Percentiles rank a stretch among this genome's conserved stretches.
Conservation (phyloP, 2,113 vertebrate species). For the Notarius lentiginosus region DNA sequence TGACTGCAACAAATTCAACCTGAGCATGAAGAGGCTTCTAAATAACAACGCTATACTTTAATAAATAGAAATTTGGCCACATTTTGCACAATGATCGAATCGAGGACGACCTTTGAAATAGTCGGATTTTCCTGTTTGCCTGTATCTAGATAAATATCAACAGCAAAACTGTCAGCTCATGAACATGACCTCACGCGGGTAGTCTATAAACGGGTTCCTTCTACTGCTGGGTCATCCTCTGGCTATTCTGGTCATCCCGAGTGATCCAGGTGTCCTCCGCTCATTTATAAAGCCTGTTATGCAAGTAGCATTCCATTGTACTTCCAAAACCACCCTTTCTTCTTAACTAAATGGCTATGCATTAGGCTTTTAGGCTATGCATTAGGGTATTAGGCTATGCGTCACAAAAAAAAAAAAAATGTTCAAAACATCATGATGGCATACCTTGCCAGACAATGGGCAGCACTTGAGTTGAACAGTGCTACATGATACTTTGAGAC, state of each 20-base stretch:
- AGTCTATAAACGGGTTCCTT: background rate
- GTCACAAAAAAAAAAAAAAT: background rate
- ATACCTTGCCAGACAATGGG: background rate
- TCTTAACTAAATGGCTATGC: background rate
- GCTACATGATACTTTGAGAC: background rate
- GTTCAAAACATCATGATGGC: background rate
- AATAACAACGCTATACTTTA: background rate
- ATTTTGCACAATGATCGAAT: background rate
- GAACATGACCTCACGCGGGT: background rate
- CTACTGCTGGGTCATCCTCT: background rate
- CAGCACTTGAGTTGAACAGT: background rate
- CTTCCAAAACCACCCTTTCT: background rate
- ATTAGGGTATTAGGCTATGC: background rate
- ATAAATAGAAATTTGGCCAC: background rate
- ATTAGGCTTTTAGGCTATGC: background rate
- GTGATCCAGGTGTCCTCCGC: background rate
- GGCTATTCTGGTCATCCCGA: background rate
- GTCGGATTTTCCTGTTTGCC: background rate
- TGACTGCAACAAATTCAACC: background rate
- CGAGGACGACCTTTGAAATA: background rate
- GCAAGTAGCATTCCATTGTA: background rate
- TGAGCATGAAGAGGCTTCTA: background rate
- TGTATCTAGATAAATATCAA: background rate
- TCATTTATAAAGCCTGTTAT: background rate
- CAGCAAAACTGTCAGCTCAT: background rate